phyloP scores from a whole-genome alignment of 2,888 invertebrate genomes.

The Ennomos erosarius region DNA sequence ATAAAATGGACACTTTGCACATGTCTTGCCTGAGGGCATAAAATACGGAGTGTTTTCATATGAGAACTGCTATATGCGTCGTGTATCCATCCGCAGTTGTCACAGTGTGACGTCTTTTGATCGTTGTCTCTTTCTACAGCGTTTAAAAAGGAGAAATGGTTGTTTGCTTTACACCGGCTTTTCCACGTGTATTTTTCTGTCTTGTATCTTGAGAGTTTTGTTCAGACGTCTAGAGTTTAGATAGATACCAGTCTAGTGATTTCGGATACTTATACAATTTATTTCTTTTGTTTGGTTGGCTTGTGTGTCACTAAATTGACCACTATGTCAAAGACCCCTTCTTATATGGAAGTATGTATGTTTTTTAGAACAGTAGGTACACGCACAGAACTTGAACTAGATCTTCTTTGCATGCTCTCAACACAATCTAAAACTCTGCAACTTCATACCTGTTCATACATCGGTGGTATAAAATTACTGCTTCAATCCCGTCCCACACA shows the following conservation, averaged over 20 bases:
- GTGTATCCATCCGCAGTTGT: conserved; percentile 66
- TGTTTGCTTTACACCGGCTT: conserved; percentile 19
- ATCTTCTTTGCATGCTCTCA: too few species aligned
- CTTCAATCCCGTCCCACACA: conserved; percentile 2
- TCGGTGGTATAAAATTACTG: background rate
- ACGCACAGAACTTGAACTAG: too few species aligned
- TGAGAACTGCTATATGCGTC: conserved; percentile 54
- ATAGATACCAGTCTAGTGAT: conserved; percentile 9
- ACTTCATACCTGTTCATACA: too few species aligned
- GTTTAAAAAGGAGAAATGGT: conserved; percentile 33
- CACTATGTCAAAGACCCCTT: too few species aligned
- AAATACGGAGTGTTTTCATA: conserved; percentile 69
- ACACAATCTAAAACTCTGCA: too few species aligned
- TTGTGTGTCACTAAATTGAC: too few species aligned
- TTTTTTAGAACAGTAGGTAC: too few species aligned
- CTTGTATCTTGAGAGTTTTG: conserved; percentile 6
- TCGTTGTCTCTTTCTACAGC: conserved; percentile 42
- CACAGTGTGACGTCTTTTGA: conserved; percentile 61
- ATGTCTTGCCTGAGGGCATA: conserved; percentile 64
- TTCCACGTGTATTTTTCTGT: conserved; percentile 16
- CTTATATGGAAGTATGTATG: too few species aligned
- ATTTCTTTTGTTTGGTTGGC: too few species aligned
- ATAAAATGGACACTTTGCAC: conserved; percentile 64
- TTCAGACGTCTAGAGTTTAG: too few species aligned
- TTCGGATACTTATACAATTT: too few species aligned